Conservation (phyloP, 2,888 invertebrate genomes). For the Callinectes sapidus region DNA sequence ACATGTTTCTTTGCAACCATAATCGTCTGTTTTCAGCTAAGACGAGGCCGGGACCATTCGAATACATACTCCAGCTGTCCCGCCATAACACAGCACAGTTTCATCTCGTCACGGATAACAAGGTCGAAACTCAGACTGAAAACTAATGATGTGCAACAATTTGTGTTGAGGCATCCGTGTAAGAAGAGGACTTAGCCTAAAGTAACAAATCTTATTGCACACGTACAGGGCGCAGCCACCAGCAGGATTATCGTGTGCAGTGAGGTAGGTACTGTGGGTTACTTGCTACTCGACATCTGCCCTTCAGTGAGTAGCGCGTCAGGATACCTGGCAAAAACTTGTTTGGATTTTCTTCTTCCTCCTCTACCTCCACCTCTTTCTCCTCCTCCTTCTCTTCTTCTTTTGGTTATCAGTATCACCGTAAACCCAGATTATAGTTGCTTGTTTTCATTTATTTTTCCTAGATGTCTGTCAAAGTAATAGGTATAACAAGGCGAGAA, state of each 20-base stretch:
- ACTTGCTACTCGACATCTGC: background rate
- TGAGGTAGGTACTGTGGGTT: background rate
- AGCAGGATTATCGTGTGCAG: background rate
- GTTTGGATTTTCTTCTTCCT: background rate
- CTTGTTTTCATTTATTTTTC: background rate
- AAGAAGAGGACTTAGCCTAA: background rate
- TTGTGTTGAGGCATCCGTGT: background rate
- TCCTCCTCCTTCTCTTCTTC: background rate
- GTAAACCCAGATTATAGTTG: background rate
- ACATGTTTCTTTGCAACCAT: background rate
- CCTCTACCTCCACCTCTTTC: background rate
- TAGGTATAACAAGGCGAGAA: background rate
- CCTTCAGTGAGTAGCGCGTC: slow-evolving; percentile 1
- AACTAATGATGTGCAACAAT: background rate
- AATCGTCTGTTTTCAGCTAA: background rate
- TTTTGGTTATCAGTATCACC: background rate
- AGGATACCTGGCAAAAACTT: background rate
- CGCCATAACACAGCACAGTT: background rate
- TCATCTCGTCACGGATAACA: background rate
- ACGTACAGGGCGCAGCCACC: background rate
- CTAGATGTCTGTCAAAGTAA: background rate
- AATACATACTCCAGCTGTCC: background rate
- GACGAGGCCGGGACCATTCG: background rate
- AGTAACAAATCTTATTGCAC: background rate
- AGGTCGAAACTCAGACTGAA: background rate